A percentile compares a stretch with the other conserved stretches of the same genome.
These are phyloP conservation scores for Alloscopus bannaensis DNA, from an alignment of 2,888 invertebrate genomes.

Conservation along the genomic window DNA sequence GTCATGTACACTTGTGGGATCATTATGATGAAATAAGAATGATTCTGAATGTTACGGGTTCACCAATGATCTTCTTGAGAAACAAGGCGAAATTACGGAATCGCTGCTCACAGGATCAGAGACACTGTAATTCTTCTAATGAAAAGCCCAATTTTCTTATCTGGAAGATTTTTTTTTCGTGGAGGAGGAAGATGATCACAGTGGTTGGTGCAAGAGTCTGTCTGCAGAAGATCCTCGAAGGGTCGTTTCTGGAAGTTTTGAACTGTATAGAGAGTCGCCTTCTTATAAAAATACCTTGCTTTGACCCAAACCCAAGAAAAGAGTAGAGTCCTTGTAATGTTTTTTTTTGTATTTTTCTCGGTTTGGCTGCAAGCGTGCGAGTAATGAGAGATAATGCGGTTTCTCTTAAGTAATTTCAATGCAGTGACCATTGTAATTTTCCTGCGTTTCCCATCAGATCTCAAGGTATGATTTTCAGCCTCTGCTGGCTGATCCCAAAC, in stretches of 20 bases:
- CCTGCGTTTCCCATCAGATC: slow-evolving; percentile 4
- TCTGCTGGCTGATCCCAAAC: slow-evolving; percentile 55
- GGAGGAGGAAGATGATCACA: slow-evolving; percentile 23
- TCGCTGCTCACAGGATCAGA: slow-evolving; percentile 62
- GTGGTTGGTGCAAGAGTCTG: slow-evolving; percentile 43
- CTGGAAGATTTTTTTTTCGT: slow-evolving; percentile 19
- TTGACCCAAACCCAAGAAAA: slow-evolving; percentile 29
- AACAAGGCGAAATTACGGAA: slow-evolving; percentile 19
- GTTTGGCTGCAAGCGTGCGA: slow-evolving; percentile 50
- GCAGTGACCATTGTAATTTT: slow-evolving; percentile 49
- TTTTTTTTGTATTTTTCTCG: not conserved
- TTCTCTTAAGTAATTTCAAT: slow-evolving; percentile 56
- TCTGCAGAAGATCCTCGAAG: slow-evolving; percentile 52
- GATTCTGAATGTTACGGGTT: slow-evolving; percentile 44
- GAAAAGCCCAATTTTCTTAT: slow-evolving; percentile 60
- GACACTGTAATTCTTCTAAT: slow-evolving; percentile 69
- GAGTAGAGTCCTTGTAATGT: not conserved
- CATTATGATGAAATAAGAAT: slow-evolving; percentile 53
- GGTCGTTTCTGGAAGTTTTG: slow-evolving; percentile 25
- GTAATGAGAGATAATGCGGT: slow-evolving; percentile 57
- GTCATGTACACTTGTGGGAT: slow-evolving; percentile 26
- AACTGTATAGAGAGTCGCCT: slow-evolving; percentile 18
- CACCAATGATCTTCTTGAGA: slow-evolving; percentile 8
- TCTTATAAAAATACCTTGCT: too few relatives aligned
- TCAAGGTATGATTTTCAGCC: slow-evolving; percentile 34